phyloP scores from a whole-genome alignment of 2,888 invertebrate species.

The Netelia virgata region DNA sequence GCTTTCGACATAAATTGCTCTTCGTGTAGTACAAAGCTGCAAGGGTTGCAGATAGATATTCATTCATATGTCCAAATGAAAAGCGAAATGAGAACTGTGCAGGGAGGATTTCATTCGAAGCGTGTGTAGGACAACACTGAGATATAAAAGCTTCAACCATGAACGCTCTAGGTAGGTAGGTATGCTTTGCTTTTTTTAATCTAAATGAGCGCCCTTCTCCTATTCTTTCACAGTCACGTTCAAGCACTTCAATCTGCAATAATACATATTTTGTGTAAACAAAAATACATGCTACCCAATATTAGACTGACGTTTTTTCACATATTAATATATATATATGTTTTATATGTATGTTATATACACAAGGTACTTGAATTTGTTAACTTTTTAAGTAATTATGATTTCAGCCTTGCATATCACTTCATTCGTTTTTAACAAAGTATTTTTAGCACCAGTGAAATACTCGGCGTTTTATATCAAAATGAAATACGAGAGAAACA shows the following conservation, averaged over 20 bases:
- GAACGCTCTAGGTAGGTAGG: neutral
- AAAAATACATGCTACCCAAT: neutral
- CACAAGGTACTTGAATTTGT: too few relatives aligned
- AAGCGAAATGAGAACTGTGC: neutral
- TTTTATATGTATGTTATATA: too few relatives aligned
- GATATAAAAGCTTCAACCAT: neutral
- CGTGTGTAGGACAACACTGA: conserved; percentile 6
- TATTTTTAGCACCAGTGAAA: too few relatives aligned
- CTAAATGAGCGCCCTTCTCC: neutral
- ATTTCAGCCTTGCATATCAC: too few relatives aligned
- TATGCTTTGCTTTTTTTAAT: conserved; percentile 22
- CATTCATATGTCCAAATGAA: conserved; percentile 2
- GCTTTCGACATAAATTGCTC: conserved; percentile 13
- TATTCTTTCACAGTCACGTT: neutral
- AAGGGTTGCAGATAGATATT: conserved; percentile 1
- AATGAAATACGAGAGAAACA: too few relatives aligned
- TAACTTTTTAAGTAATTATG: too few relatives aligned
- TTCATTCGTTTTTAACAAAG: too few relatives aligned
- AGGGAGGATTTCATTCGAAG: conserved; percentile 8
- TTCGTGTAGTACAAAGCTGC: neutral
- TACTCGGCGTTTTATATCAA: too few relatives aligned
- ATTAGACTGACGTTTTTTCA: too few relatives aligned
- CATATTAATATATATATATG: too few relatives aligned
- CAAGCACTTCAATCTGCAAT: neutral
- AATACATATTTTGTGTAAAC: neutral